A percentile compares a stretch with the other conserved stretches of the same genome.
Conservation (phyloP, 2,888 invertebrate species). For the Gari tellinella region DNA sequence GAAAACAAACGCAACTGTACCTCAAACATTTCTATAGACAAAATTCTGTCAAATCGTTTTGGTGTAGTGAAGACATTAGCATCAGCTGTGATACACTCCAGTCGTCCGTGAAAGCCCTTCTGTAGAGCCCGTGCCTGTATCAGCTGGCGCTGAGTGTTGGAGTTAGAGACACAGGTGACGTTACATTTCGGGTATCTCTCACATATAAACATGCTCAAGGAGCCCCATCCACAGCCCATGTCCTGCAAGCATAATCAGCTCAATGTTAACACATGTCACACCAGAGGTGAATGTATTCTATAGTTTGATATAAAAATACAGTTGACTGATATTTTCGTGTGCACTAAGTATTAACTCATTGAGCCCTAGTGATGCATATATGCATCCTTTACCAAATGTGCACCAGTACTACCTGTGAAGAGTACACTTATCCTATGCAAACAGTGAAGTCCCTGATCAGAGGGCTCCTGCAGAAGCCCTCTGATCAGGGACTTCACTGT, state of each 20-base stretch:
- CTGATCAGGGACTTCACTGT: too few species aligned
- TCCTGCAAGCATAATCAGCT: constrained; percentile 59
- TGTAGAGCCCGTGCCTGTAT: constrained; percentile 67
- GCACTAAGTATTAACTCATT: too few species aligned
- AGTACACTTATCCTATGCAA: too few species aligned
- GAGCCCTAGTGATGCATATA: too few species aligned
- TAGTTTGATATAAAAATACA: too few species aligned
- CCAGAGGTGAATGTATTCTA: too few species aligned
- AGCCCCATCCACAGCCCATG: constrained; percentile 81
- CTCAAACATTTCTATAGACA: constrained; percentile 82
- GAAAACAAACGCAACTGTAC: too few species aligned
- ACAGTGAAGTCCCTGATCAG: too few species aligned
- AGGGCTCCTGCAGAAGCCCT: too few species aligned
- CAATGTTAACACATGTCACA: neutral
- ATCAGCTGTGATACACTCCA: constrained; percentile 75
- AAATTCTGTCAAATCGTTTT: constrained; percentile 75
- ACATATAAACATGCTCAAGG: constrained; percentile 74
- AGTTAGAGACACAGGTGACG: constrained; percentile 80
- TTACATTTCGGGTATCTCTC: constrained; percentile 77
- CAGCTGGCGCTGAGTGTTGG: constrained; percentile 74
- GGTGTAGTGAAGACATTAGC: constrained; percentile 74
- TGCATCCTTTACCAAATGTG: too few species aligned
- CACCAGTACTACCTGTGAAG: too few species aligned
- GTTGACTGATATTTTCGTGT: too few species aligned
- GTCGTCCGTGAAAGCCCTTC: constrained; percentile 64